Conservation (phyloP, 2,113 vertebrate species). For the Acrocephalus arundinaceus region DNA sequence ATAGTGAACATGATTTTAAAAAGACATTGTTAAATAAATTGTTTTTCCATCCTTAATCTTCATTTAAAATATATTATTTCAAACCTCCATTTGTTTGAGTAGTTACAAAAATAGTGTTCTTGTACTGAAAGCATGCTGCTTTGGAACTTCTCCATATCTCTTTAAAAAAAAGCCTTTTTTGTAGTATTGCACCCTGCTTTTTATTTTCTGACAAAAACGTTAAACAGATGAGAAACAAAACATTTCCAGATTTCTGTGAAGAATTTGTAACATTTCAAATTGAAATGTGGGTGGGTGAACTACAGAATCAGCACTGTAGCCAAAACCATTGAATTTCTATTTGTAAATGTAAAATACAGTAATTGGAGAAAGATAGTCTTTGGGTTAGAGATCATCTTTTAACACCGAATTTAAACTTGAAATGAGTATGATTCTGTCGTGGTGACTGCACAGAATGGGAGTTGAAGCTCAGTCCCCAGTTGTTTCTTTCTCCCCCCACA, state of each 20-base stretch:
- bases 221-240: neutral
- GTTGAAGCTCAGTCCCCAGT: neutral
- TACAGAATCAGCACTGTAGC: neutral
- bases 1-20: neutral
- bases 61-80: neutral
- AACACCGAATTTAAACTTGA: neutral
- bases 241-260: neutral
- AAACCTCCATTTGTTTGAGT: neutral
- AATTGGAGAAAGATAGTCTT: neutral
- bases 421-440: rapidly evolving
- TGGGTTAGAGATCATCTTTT: neutral
- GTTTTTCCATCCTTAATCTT: neutral
- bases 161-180: neutral
- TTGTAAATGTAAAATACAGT: neutral
- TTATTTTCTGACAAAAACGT: neutral
- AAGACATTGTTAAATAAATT: neutral
- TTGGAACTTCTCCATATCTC: neutral
- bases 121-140: neutral
- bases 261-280: neutral
- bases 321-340: neutral
- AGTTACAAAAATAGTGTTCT: neutral
- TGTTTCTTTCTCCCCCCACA: slow-evolving; percentile 61
- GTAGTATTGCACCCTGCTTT: neutral
- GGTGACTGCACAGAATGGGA: neutral
- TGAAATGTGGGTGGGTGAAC: neutral